These are phyloP conservation scores for Poecilia latipinna DNA, from an alignment of 2,113 vertebrate genomes.

Conservation along the genomic window DNA sequence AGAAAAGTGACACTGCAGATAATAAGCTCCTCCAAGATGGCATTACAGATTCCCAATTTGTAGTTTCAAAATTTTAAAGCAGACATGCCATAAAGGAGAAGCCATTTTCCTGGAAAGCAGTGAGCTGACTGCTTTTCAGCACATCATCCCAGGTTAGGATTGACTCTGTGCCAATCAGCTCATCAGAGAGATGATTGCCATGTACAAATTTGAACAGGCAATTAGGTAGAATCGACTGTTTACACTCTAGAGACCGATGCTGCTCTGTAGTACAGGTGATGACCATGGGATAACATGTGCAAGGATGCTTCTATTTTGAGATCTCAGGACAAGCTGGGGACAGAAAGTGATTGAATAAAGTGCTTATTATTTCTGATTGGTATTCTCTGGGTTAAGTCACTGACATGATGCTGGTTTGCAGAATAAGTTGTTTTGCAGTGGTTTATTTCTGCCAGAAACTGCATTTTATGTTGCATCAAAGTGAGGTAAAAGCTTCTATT, in stretches of 20 bases:
- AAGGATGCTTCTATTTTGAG: constrained; percentile 5
- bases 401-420: constrained; percentile 1
- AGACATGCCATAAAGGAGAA: constrained; percentile 29
- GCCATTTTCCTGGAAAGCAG: constrained; percentile 20
- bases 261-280: constrained; percentile 18
- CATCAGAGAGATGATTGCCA: constrained; percentile 52
- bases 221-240: constrained; percentile 44
- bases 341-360: constrained; percentile 6
- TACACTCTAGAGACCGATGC: constrained; percentile 21
- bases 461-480: constrained; percentile 20
- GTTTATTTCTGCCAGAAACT: constrained; percentile 24
- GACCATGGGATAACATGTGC: constrained; percentile 22
- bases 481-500: constrained; percentile 18
- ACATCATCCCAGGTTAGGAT: constrained; percentile 40
- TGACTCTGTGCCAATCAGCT: constrained; percentile 47
- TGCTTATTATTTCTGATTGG: constrained; percentile 17
- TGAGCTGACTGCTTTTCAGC: constrained; percentile 19
- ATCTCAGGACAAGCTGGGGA: background rate
- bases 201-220: constrained; percentile 59
- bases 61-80: constrained; percentile 43
- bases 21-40: constrained; percentile 25
- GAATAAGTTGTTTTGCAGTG: constrained; percentile 18
- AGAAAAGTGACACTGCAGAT: constrained; percentile 28
- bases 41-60: constrained; percentile 29
- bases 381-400: constrained; percentile 7